Evolutionary conservation across 2,888 invertebrate genomes (phyloP), one percentile per base, ranked within the genome.

Genomic region (Andrena bucephala): DNA sequence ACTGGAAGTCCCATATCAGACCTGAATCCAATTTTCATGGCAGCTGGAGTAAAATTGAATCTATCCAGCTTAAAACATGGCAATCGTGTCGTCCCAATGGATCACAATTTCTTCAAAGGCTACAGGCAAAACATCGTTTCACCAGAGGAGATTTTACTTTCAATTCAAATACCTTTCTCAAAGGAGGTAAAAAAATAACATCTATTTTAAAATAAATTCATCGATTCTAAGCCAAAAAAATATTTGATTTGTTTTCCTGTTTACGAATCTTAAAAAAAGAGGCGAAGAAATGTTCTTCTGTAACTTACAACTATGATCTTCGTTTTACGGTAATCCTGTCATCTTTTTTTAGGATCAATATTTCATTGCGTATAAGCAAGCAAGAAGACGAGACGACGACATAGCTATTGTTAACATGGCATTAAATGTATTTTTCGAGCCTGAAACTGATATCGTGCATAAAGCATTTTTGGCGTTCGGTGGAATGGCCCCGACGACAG

Each of bases 1-100:
- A 99, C 99, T 0, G 98, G 98, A 20, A 99, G 99, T 94, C 99
- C 99, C 0, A 99, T 99, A 92, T 99, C 99, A 0, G 99, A 99
- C 94, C 95, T 99, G 91, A 98, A 98, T 94, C 99, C 99, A 0
- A 96, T 99, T 87, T 95, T 99, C 81, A 96, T 98, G 95, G 98
- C 99, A 0, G 96, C 96, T 72, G 95, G 95, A 68, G 95, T 96
- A 27, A 94, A 95, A 83, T 92, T 98, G 13, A 96, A 96, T 87
- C 94, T 98, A 0, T 94, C 95, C 48, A 97, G 96, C 89, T 93
- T 94, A 62, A 94, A 93, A 6, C 92, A 92, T 57, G 96, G 96
- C 0, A 91, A 89, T 4, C 95, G 97, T 87, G 95, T 94, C 83
- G 94, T 98, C 6, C 92, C 93, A 3, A 96, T 99, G 95, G 97